A percentile compares a stretch with the other conserved stretches of the same genome.
phyloP scores from a whole-genome alignment of 1,140 invertebrate genomes.

The Macrosteles quadrilineatus region DNA sequence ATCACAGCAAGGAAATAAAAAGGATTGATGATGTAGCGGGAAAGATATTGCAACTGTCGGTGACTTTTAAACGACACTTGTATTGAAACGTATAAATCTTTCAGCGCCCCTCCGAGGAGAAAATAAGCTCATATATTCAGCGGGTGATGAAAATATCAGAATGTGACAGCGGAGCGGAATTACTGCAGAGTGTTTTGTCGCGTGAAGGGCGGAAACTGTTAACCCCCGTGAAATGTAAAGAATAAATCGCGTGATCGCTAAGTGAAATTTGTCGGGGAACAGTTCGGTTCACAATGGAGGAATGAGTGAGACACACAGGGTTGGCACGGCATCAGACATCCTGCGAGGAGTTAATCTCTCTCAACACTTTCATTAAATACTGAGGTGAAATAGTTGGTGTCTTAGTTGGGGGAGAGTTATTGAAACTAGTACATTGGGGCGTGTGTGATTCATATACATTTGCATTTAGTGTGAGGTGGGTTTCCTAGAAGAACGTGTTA shows the following conservation, averaged over 20 bases:
- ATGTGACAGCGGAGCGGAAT: neutral
- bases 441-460: too few relatives aligned
- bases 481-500: too few relatives aligned
- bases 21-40: neutral
- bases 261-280: constrained; percentile 11
- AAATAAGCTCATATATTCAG: constrained; percentile 1
- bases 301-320: too few relatives aligned
- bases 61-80: neutral
- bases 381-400: too few relatives aligned
- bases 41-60: neutral
- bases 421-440: too few relatives aligned
- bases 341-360: too few relatives aligned
- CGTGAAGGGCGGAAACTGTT: constrained; percentile 15
- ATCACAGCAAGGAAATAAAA: neutral
- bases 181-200: constrained; percentile 16
- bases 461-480: too few relatives aligned
- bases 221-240: constrained; percentile 16
- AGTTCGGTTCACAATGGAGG: too few relatives aligned
- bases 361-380: too few relatives aligned
- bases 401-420: too few relatives aligned
- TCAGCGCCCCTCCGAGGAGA: constrained; percentile 3
- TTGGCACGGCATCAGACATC: too few relatives aligned
- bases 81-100: constrained; percentile 15
- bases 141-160: constrained; percentile 11
- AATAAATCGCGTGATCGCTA: constrained; percentile 14